These are phyloP conservation scores for Euglossa dilemma DNA, from an alignment of 1,140 invertebrate species.

Conservation along the genomic window DNA sequence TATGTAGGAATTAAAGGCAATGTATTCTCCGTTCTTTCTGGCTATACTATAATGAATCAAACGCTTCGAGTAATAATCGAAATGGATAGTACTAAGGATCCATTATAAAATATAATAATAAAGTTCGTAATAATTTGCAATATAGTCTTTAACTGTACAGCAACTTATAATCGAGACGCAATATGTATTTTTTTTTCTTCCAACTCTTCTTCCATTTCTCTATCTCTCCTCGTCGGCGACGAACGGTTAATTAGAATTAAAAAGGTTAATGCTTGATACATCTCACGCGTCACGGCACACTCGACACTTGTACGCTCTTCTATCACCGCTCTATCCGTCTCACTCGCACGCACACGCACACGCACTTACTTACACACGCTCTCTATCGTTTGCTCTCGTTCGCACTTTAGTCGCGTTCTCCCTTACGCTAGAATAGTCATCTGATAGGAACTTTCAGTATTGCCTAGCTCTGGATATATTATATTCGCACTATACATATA, in stretches of 20 bases:
- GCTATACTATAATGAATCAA: slow-evolving; percentile 73
- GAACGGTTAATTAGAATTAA: slow-evolving; percentile 34
- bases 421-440: slow-evolving; percentile 80
- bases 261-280: slow-evolving; percentile 48
- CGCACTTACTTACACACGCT: neutral
- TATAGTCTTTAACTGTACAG: slow-evolving; percentile 79
- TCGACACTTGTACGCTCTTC: neutral
- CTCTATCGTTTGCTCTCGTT: slow-evolving; percentile 15
- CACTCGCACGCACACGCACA: slow-evolving; percentile 34
- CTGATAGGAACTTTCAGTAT: slow-evolving; percentile 83
- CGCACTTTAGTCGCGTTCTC: slow-evolving; percentile 44
- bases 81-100: slow-evolving; percentile 65
- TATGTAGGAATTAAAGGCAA: slow-evolving; percentile 76
- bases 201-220: neutral
- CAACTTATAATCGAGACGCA: slow-evolving; percentile 37
- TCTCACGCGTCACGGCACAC: slow-evolving; percentile 16
- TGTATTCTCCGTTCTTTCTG: slow-evolving; percentile 78
- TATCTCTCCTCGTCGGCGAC: slow-evolving; percentile 2
- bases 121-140: slow-evolving; percentile 72
- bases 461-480: slow-evolving; percentile 80
- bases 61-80: slow-evolving; percentile 68
- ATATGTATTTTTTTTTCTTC: neutral
- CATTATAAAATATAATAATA: slow-evolving; percentile 76
- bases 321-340: slow-evolving; percentile 14
- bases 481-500: slow-evolving; percentile 60